Evolutionary conservation across 2,113 vertebrate species (phyloP).

Genomic region (Oncorhynchus gorbuscha): DNA sequence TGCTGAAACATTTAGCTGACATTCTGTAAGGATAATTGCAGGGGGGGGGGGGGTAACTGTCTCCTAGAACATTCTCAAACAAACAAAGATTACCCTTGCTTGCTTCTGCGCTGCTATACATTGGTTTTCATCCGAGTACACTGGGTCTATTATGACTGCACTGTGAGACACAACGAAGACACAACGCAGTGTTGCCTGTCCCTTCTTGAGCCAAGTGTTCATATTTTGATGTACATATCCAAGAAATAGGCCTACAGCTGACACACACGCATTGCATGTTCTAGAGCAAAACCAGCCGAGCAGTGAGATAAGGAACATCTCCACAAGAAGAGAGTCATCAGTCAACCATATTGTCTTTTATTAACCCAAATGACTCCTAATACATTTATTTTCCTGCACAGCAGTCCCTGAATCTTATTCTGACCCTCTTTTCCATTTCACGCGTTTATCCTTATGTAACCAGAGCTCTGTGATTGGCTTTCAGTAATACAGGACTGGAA

Average conservation of each 20-base stretch:
- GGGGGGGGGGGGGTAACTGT: constrained; percentile 16
- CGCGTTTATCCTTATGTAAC: constrained; percentile 62
- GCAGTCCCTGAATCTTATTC: constrained; percentile 37
- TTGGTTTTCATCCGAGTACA: constrained; percentile 75
- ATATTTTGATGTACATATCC: constrained; percentile 67
- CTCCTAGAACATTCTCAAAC: constrained; percentile 44
- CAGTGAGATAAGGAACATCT: constrained; percentile 55
- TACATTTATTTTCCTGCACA: constrained; percentile 42
- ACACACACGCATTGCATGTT: constrained; percentile 30
- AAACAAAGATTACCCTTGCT: constrained; percentile 60
- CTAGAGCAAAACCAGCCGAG: constrained; percentile 27
- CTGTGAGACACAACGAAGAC: constrained; percentile 77
- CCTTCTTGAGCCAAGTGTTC: constrained; percentile 52
- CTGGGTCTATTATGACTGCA: constrained; percentile 82
- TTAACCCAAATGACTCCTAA: background rate
- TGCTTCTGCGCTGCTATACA: constrained; percentile 71
- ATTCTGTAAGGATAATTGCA: constrained; percentile 52
- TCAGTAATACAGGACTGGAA: constrained; percentile 44
- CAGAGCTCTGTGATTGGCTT: constrained; percentile 69
- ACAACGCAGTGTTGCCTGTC: constrained; percentile 53
- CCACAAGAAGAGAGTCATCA: constrained; percentile 42
- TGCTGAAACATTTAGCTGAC: constrained; percentile 41
- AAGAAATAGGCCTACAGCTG: constrained; percentile 21
- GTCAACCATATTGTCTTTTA: constrained; percentile 9
- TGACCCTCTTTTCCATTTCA: constrained; percentile 16